These are phyloP conservation scores for Acanthopagrus latus DNA, from an alignment of 2,797 vertebrate species.

Conservation along the genomic window DNA sequence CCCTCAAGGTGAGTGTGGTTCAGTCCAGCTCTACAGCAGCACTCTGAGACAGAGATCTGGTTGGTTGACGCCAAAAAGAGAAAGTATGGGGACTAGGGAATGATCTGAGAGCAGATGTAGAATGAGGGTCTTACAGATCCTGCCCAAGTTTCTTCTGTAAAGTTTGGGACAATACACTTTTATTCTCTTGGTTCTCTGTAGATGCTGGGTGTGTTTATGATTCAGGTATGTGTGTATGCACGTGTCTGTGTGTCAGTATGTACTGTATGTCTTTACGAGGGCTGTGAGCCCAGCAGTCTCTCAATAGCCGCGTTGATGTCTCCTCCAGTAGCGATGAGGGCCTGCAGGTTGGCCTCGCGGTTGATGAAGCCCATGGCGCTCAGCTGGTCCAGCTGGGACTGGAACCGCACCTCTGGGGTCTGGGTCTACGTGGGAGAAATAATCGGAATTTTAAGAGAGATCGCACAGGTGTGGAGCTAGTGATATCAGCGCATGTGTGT, in stretches of 20 bases:
- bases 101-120: slow-evolving; percentile 72
- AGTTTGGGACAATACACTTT: slow-evolving; percentile 75
- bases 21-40: slow-evolving; percentile 74
- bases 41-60: slow-evolving; percentile 70
- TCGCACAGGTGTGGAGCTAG: not conserved
- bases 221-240: slow-evolving; percentile 71
- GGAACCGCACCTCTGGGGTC: slow-evolving; percentile 96
- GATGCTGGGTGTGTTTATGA: slow-evolving; percentile 74
- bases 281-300: slow-evolving; percentile 99
- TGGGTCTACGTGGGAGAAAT: slow-evolving; percentile 80
- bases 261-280: slow-evolving; percentile 98
- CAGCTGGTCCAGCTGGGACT: slow-evolving; percentile 97
- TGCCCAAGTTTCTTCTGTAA: slow-evolving; percentile 75
- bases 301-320: slow-evolving; percentile 99
- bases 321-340: slow-evolving; percentile 97
- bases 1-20: slow-evolving; percentile 65
- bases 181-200: slow-evolving; percentile 79
- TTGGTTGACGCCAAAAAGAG: slow-evolving; percentile 63
- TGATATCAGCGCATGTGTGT: not conserved
- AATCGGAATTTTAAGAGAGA: not conserved
- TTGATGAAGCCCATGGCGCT: slow-evolving; percentile 99
- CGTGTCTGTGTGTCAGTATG: slow-evolving; percentile 87
- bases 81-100: slow-evolving; percentile 60
- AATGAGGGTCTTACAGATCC: slow-evolving; percentile 72
- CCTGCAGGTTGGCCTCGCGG: slow-evolving; percentile 98